Conservation (phyloP, 2,797 vertebrate species). For the Squalus acanthias region DNA sequence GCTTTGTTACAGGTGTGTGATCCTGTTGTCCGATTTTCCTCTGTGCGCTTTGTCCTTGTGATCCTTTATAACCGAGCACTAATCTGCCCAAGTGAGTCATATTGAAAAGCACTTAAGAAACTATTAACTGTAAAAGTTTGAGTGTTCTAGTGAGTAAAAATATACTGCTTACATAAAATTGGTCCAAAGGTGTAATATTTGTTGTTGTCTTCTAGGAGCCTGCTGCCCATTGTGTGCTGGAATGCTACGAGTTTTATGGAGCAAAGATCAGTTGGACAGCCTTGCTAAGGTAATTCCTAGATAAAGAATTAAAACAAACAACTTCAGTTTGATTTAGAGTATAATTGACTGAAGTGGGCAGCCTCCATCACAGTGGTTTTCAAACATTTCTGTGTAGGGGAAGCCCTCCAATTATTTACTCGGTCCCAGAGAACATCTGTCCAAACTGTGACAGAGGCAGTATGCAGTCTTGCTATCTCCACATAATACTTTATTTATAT, state of each 20-base stretch:
- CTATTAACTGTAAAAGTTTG: not conserved
- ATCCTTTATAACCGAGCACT: not conserved
- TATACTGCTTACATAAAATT: not conserved
- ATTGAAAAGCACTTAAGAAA: not conserved
- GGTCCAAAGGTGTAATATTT: not conserved
- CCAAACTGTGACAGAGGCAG: not conserved
- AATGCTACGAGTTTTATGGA: constrained; percentile 87
- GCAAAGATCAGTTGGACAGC: constrained; percentile 82
- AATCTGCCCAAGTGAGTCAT: not conserved
- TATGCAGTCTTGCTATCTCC: not conserved
- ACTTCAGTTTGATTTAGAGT: not conserved
- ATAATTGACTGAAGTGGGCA: not conserved
- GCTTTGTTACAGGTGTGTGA: not conserved
- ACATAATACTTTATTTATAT: too few species aligned
- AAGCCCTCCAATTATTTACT: not conserved
- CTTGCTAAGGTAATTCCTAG: constrained; percentile 77
- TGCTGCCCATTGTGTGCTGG: constrained; percentile 92
- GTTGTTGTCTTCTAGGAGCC: constrained; percentile 64
- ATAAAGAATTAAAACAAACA: not conserved
- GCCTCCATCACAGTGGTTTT: not conserved
- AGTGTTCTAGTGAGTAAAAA: not conserved
- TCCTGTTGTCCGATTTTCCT: not conserved
- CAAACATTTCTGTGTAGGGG: not conserved
- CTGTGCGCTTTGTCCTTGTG: too few species aligned
- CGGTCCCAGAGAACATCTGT: not conserved